Conservation (phyloP, 2,888 invertebrate genomes). For the Andrena haemorrhoa region DNA sequence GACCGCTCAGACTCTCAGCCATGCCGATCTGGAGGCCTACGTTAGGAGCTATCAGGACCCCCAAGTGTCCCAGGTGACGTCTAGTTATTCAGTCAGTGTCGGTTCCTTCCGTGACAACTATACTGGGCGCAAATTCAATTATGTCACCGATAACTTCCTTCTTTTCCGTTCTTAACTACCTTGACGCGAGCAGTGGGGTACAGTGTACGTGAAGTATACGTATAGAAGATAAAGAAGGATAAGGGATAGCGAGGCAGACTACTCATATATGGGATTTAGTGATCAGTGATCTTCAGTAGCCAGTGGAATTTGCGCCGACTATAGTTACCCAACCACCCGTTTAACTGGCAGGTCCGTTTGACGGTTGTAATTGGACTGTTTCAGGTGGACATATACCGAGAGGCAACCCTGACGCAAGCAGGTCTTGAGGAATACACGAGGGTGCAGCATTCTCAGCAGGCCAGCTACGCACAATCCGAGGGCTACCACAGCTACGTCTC, state of each 20-base stretch:
- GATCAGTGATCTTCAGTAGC: no score
- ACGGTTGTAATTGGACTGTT: slow-evolving; percentile 32
- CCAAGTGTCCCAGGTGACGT: slow-evolving; percentile 82
- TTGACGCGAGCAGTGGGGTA: no score
- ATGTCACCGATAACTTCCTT: no score
- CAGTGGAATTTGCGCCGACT: no score
- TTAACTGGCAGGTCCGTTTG: no score
- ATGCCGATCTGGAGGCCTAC: slow-evolving; percentile 90
- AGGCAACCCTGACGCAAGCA: slow-evolving; percentile 84
- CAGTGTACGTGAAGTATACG: no score
- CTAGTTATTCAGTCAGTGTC: background rate
- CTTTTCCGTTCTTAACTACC: no score
- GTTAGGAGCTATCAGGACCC: slow-evolving; percentile 87
- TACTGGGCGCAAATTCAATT: no score
- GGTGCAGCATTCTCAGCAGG: slow-evolving; percentile 89
- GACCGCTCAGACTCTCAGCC: slow-evolving; percentile 85
- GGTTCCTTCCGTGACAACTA: background rate
- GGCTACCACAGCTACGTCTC: slow-evolving; percentile 93
- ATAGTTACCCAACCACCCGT: no score
- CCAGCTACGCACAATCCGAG: slow-evolving; percentile 92
- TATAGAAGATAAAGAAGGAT: no score
- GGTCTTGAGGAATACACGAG: slow-evolving; percentile 86
- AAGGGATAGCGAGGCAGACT: no score
- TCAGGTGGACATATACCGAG: slow-evolving; percentile 82
- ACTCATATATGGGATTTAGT: no score